Base-by-base conservation (phyloP, 1,140 invertebrate genomes). In the Musca vetustissima region DNA sequence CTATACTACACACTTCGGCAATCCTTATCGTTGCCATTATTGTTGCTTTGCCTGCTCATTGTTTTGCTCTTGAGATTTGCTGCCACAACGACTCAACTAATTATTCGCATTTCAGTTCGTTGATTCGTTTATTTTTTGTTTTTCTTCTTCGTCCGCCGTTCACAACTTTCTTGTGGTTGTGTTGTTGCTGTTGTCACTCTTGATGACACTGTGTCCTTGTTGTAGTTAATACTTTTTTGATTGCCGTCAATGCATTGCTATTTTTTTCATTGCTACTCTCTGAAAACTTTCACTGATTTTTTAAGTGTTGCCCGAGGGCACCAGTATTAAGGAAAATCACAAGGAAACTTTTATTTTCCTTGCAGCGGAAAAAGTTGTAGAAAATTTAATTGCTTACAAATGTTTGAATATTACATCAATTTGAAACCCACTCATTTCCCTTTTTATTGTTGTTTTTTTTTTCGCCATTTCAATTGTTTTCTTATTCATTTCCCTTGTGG, bases 311-410 rank as follows among this genome's bases (percentile, higher is more conserved):
- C 57, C 57, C 13, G 2, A 7, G 43, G 57, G n/a, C n/a, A n/a
- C n/a, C 57, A 61, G 11, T 11, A 43, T 11, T 43, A 11, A 7
- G 36, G 1, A 43, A 13, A 43, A 43, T 3, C 3, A 43, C 6
- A 8, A 43, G 13, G 13, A 61, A 61, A 61, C 17, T 43, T 61
- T 61, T 36, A 17, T 19, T 52, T 13, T 43, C 36, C 24, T 43
- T 61, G 14, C 1, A 15, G 17, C 36, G 2, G 17, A 28, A 36
- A 17, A 36, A 43, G 11, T 43, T 36, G 15, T 43, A 19, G 11
- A 32, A 61, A 61, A 61, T 61, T 61, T 61, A 61, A 61, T 61
- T 61, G 57, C 28, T 32, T 19, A 43, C 28, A 61, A 61, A 61
- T 61, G 57, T 61, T 61, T 61, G 22, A 61, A 19, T 36, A 59